Base-by-base conservation (phyloP, 2,888 invertebrate genomes). In the Thymelicus sylvestris region DNA sequence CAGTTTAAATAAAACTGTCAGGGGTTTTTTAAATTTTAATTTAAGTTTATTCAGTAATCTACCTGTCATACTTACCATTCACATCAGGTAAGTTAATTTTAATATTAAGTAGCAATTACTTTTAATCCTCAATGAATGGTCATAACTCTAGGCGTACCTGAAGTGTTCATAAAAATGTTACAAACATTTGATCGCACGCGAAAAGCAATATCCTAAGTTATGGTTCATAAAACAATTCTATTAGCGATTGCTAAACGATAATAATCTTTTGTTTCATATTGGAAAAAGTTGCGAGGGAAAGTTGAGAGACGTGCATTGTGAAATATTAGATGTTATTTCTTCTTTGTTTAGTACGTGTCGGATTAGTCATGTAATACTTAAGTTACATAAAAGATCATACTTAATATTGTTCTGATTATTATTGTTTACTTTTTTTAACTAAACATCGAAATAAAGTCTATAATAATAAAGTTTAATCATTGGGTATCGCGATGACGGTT, bases 191-290 rank as follows among this genome's bases (percentile, higher is more conserved):
- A 61, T 44, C 61, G 39, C 41, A 61, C 61, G 15, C 61, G 44
- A 61, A 61, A 60, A 61, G 61, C 44, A 61, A 61, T 61, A 61
- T 61, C 19, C 10, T 61, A 61, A 61, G 61, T 41, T 44, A 61
- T 44, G 41, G 39, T 61, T 61, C 41, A 41, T 61, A 61, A 61
- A 61, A 61, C 19, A 61, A 61, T 61, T 41, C 39, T 61, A 61
- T 61, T 61, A 61, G 61, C 61, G 10, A 61, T 61, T 44, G 7
- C 39, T 61, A 44, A 61, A 61, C 61, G 41, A 61, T 61, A 19
- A 41, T 41, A 61, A 61, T 61, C 61, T 61, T 61, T 61, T 61
- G 41, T 61, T 61, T 61, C 39, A 59, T 61, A 61, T 61, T 19
- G 61, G 61, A 61, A 61, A 61, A 61, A 61, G 41, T 60, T 60